Base-by-base conservation (phyloP, 2,113 vertebrate species). In the Scomber japonicus region DNA sequence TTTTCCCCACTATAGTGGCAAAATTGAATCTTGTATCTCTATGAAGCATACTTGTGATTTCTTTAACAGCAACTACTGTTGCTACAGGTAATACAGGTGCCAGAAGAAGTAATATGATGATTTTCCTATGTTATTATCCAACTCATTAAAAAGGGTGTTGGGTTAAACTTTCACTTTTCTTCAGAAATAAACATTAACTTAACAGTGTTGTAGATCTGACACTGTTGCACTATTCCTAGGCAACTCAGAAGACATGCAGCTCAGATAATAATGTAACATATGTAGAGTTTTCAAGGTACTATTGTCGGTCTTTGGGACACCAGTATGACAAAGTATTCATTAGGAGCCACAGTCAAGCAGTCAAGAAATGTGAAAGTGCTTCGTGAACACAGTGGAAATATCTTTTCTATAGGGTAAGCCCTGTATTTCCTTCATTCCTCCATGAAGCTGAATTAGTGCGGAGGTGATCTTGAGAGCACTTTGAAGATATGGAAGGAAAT, bases 271-370 rank as follows among this genome's bases (percentile, higher is more conserved):
- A 77, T 54, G 50, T 72, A 62, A 54, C 14, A 67, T 51, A n/a
- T 84, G 12, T 64, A 17, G 19, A 63, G 4, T 70, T 83, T 75
- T 72, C 80, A 83, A 89, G 84, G 71, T 71, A 55, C 59, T 3
- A 6, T 17, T 3, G 50, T 12, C 80, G 60, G 76, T 81, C 72
- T 74, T 30, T 55, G 14, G 53, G 50, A 77, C 61, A 55, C 12
- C 50, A 1, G 19, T 61, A 27, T 68, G 46, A 76, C 76, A 80
- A 75, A 0, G 4, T 59, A 53, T 78, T 83, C 57, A 81, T 70
- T 73, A 83, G 49, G 30, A 78, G 57, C 45, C 49, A 31, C 59
- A 70, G 62, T 57, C 24, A 56, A 48, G 12, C 65, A 78, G 81
- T 70, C 67, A 55, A 54, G 45, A 68, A 30, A 62, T 3, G n/a